These are phyloP conservation scores for Nomada ferruginata DNA, from an alignment of 2,888 invertebrate genomes.

Conservation along the genomic window DNA sequence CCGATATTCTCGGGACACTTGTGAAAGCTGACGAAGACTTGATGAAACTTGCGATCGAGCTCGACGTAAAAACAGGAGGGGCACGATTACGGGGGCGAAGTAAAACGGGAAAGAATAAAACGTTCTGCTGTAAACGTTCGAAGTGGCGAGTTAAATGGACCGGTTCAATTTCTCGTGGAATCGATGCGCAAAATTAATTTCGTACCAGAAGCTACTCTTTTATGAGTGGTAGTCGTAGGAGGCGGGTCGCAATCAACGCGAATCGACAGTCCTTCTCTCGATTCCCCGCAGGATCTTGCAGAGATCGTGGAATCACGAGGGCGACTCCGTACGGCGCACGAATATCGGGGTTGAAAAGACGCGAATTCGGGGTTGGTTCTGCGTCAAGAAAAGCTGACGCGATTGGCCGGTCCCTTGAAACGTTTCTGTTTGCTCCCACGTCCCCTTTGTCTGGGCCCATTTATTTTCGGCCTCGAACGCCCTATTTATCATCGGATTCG, in stretches of 20 bases:
- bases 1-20: too few relatives aligned
- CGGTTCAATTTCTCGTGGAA: not conserved
- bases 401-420: constrained; percentile 5
- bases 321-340: constrained; percentile 4
- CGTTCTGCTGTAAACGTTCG: not conserved
- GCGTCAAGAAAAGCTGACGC: constrained; percentile 5
- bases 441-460: constrained; percentile 13
- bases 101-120: not conserved
- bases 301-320: constrained; percentile 6
- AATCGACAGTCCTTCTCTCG: constrained; percentile 9
- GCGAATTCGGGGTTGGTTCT: constrained; percentile 24
- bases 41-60: too few relatives aligned
- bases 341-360: constrained; percentile 56
- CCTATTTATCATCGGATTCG: constrained; percentile 35
- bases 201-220: constrained; percentile 1
- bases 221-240: not conserved
- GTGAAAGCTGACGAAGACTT: too few relatives aligned
- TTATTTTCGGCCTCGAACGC: constrained; percentile 12
- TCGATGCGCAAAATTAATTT: constrained; percentile 26
- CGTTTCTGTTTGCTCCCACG: constrained; percentile 8
- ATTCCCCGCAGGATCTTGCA: constrained; percentile 26
- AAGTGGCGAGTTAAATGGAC: not conserved
- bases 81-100: too few relatives aligned
- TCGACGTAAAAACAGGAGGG: too few relatives aligned
- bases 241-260: constrained; percentile 15